Conservation (phyloP, 2,888 invertebrate genomes). For the Rhamnusium bicolor region DNA sequence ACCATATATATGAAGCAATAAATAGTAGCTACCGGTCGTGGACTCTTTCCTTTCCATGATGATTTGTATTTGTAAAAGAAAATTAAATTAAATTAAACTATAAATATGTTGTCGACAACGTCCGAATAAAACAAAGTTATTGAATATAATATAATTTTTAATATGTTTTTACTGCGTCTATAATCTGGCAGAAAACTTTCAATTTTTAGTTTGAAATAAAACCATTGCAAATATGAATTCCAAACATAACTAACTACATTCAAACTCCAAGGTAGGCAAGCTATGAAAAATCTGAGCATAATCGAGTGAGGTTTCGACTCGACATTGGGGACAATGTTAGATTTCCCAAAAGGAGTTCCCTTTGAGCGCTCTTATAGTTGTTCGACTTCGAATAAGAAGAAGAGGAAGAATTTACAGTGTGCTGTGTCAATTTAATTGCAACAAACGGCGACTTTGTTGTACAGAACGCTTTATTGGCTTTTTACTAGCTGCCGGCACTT, state of each 20-base stretch:
- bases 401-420: constrained; percentile 55
- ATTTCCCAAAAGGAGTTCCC: constrained; percentile 55
- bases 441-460: constrained; percentile 44
- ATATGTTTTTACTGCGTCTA: too few species aligned
- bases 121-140: too few species aligned
- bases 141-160: too few species aligned
- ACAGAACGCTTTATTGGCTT: constrained; percentile 29
- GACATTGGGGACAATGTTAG: constrained; percentile 52
- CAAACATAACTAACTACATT: neutral
- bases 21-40: too few species aligned
- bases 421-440: constrained; percentile 57
- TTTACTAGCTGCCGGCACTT: constrained; percentile 18
- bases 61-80: too few species aligned
- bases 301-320: constrained; percentile 54
- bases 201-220: neutral
- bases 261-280: neutral
- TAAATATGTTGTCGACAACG: too few species aligned
- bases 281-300: constrained; percentile 51
- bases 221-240: neutral
- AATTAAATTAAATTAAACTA: too few species aligned
- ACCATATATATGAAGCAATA: too few species aligned
- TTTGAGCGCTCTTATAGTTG: constrained; percentile 48
- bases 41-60: too few species aligned
- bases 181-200: too few species aligned
- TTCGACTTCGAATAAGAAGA: constrained; percentile 45